Percentiles rank a stretch among this genome's conserved stretches.
Evolutionary conservation across 2,888 invertebrate species (phyloP).

Genomic region (Sicus ferrugineus): DNA sequence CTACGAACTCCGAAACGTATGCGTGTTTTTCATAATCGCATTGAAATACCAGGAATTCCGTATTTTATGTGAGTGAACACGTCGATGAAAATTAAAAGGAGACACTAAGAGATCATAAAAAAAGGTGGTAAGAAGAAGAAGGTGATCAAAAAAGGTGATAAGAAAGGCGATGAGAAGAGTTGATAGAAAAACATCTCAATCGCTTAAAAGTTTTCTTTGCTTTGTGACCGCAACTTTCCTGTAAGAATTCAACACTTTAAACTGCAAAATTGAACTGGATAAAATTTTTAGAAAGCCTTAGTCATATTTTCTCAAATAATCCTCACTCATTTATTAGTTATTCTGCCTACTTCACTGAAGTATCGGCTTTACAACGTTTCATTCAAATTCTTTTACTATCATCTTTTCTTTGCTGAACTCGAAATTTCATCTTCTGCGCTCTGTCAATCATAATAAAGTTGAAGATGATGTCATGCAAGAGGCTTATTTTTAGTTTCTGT

Average conservation of each 20-base stretch:
- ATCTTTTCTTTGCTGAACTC: background rate
- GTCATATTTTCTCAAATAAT: background rate
- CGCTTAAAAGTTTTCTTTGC: background rate
- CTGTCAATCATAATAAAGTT: conserved; percentile 17
- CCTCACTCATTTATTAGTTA: background rate
- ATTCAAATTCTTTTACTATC: background rate
- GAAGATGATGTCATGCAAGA: background rate
- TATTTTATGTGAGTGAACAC: too few species aligned
- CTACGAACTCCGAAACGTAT: conserved; percentile 19
- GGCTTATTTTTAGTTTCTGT: background rate
- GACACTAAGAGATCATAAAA: background rate
- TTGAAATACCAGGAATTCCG: background rate
- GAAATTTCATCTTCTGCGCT: conserved; percentile 22
- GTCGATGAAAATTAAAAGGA: too few species aligned
- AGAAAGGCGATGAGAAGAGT: too few species aligned
- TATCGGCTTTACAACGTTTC: background rate
- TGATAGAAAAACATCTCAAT: background rate
- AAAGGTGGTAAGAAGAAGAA: background rate
- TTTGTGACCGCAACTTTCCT: too few species aligned
- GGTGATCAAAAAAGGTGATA: background rate
- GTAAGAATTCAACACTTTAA: too few species aligned
- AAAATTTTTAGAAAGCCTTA: background rate
- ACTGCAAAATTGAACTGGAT: too few species aligned
- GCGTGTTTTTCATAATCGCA: background rate
- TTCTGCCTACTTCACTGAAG: background rate